Conservation (phyloP, 2,888 invertebrate genomes). For the Allygus modestus region DNA sequence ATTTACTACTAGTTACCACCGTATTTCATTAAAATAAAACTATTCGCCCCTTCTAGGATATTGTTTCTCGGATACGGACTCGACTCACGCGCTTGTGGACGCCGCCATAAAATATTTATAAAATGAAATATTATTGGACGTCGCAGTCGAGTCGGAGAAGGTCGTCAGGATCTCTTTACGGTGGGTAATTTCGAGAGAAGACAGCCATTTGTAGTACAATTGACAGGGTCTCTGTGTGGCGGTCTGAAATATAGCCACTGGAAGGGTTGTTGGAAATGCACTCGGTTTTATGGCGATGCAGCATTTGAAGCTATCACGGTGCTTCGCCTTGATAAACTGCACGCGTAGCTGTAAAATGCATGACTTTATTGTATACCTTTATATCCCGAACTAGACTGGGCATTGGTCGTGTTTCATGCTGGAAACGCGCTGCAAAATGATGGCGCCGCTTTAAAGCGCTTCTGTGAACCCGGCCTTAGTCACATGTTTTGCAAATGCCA, state of each 20-base stretch:
- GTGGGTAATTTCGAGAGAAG: not conserved
- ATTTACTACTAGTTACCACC: slow-evolving; percentile 29
- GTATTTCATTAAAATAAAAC: slow-evolving; percentile 49
- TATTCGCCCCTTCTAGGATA: slow-evolving; percentile 51
- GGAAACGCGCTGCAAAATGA: too few species aligned
- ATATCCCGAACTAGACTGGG: too few species aligned
- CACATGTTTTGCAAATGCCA: too few species aligned
- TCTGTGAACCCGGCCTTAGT: too few species aligned
- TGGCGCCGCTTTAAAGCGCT: too few species aligned
- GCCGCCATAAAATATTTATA: slow-evolving; percentile 11
- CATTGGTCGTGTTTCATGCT: too few species aligned
- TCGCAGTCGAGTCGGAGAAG: not conserved
- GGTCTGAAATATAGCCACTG: not conserved
- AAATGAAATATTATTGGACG: slow-evolving; percentile 3
- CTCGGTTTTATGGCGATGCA: too few species aligned
- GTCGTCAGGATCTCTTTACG: not conserved
- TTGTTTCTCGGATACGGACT: slow-evolving; percentile 21
- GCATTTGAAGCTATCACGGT: too few species aligned
- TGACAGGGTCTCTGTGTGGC: too few species aligned
- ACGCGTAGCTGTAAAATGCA: not conserved
- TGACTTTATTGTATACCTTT: not conserved
- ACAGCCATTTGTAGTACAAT: not conserved
- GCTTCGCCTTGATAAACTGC: too few species aligned
- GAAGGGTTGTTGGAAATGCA: too few species aligned
- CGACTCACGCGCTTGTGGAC: not conserved